Evolutionary conservation across 30 jellyfish, hydroid and myxozoan genomes (phyloP), one percentile per base, ranked within the genome.

Genomic region (Euphysa ruthae): DNA sequence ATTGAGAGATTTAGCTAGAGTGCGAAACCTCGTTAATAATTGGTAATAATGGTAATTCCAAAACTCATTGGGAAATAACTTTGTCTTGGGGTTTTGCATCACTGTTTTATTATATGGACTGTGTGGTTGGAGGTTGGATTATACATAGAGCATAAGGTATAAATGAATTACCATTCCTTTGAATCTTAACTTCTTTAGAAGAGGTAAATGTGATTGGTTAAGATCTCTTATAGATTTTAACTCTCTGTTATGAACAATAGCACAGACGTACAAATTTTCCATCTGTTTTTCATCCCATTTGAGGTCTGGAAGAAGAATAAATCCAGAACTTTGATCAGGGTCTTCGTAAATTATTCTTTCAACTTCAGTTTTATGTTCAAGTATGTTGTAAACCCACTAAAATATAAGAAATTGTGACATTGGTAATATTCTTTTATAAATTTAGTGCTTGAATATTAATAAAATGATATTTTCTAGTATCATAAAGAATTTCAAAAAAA

Each of bases 341-440:
- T 88, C 97, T 61, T 88, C 97, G 65, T n/a, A 80, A 20, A 88
- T 62, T 51, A 88, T 88, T 1, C 97, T 73, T 14, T 80, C 91
- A 13, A 73, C 35, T 43, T 88, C 97, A 31, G 93, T 82, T 63
- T 88, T 74, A 63, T 88, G 97, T 2, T 80, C 94, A 35, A 88
- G 73, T 33, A 88, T 88, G 49, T 88, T 88, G 58, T 69, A 73
- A 25, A 88, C 97, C 97, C 97, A 88, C 97, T 88, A 33, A 18
- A 66, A 77, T 14, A 35, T 18, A 58, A 35, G 29, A 12, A n/a
- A n/a, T n/a, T n/a, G n/a, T n/a, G n/a, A n/a, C n/a, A n/a, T n/a
- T n/a, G n/a, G n/a, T n/a, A n/a, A n/a, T n/a, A n/a, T n/a, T n/a
- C n/a, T n/a, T n/a, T n/a, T n/a, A n/a, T n/a, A n/a, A n/a, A n/a